Evolutionary conservation across 2,888 invertebrate species (phyloP).

Genomic region (Hemaris fuciformis): DNA sequence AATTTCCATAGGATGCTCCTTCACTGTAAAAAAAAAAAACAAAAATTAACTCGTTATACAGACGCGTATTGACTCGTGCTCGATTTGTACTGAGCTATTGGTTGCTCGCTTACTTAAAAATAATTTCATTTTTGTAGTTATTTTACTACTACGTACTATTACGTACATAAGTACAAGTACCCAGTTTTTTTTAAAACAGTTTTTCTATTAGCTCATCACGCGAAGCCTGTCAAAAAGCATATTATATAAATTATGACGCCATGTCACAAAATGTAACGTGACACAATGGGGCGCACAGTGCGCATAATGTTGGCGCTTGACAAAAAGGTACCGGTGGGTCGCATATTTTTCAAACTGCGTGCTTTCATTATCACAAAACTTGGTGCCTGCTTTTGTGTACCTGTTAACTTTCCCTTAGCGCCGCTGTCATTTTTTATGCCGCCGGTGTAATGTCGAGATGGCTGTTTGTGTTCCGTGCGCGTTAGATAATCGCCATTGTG

Average conservation of each 20-base stretch:
- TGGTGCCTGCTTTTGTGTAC: constrained; percentile 49
- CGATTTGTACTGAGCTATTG: too few species aligned
- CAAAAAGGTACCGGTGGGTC: constrained; percentile 53
- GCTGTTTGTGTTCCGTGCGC: constrained; percentile 62
- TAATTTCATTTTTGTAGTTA: too few species aligned
- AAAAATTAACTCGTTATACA: too few species aligned
- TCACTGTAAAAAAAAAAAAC: too few species aligned
- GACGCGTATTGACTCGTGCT: too few species aligned
- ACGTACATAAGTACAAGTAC: too few species aligned
- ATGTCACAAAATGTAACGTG: constrained; percentile 18
- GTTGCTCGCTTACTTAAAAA: too few species aligned
- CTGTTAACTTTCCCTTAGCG: constrained; percentile 67
- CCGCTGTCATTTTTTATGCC: constrained; percentile 50
- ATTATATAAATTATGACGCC: neutral
- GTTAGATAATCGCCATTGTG: constrained; percentile 65
- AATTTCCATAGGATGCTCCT: too few species aligned
- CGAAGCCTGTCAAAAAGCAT: neutral
- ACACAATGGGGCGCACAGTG: constrained; percentile 34
- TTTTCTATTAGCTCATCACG: neutral
- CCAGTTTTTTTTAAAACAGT: neutral
- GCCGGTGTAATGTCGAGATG: constrained; percentile 51
- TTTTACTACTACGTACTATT: too few species aligned
- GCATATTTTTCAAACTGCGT: constrained; percentile 57
- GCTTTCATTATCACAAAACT: constrained; percentile 55
- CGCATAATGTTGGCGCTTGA: constrained; percentile 32